Evolutionary conservation across 1,140 invertebrate species (phyloP), one percentile per base, ranked within the genome.

Genomic region (Ceratoteleas bidentatus): DNA sequence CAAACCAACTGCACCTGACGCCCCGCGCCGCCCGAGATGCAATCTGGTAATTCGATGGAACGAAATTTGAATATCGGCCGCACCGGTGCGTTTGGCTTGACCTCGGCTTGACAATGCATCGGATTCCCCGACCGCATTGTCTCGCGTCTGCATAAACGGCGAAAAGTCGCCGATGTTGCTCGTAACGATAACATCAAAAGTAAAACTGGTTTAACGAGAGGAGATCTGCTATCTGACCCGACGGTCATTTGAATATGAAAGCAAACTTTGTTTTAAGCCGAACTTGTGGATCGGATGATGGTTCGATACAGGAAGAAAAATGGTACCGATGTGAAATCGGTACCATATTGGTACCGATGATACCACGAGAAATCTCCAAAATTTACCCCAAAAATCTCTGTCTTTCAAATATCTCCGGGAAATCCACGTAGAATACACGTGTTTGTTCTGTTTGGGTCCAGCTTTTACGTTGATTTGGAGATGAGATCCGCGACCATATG

Each of bases 161-260:
- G 53, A 74, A 62, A 75, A 57, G 43, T 57, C 24, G 16, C 52
- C 32, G 10, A 14, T 40, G 66, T 70, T 81, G 66, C 61, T 8
- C 14, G 9, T 43, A 4, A 24, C 24, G 78, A 81, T 81, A 75
- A 70, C 13, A 81, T 81, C 78, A 81, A 81, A 81, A 81, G 70
- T 81, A 81, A 81, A 81, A 75, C 64, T 81, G 58, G 70, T 75
- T 74, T 74, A 70, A 70, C 65, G 5, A 81, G 64, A 74, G 74
- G 4, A 16, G 69, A 74, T 66, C 65, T 69, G n/a, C 24, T 16
- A 75, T 70, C 47, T 58, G 70, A 70, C 64, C 50, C 13, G 33
- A 70, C 6, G 57, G 56, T 60, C 15, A 81, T 81, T 81, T 81
- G 62, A 81, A 81, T 76, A 76, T 76, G 68, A 81, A 81, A 73